Conservation (phyloP, 1,140 invertebrate species). For the Brachionus paranguensis region DNA sequence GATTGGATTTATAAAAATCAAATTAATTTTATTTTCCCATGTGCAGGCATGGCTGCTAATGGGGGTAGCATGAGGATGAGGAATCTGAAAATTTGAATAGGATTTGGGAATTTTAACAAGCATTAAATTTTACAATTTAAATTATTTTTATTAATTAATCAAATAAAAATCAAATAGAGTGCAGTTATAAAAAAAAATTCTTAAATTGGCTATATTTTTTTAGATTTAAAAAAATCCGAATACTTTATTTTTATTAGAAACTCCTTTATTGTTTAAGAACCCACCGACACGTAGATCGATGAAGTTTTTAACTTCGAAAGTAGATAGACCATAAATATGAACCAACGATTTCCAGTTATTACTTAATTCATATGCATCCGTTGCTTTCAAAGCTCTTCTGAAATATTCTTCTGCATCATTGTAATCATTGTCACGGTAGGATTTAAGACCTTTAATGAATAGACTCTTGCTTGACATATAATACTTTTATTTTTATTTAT, state of each 20-base stretch:
- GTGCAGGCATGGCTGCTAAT: too few species aligned
- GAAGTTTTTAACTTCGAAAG: not conserved
- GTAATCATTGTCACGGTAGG: not conserved
- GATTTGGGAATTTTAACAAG: too few species aligned
- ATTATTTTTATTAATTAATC: too few species aligned
- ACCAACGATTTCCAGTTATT: not conserved
- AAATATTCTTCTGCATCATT: not conserved
- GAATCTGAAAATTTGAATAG: too few species aligned
- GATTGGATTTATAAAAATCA: too few species aligned
- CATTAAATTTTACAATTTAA: too few species aligned
- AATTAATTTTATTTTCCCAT: too few species aligned
- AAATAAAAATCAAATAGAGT: too few species aligned
- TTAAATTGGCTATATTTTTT: too few species aligned
- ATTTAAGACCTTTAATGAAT: not conserved
- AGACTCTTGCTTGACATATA: not conserved
- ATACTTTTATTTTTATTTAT: not conserved
- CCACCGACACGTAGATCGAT: not conserved
- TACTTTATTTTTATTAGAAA: not conserved
- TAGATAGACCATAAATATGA: not conserved
- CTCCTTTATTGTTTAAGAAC: not conserved
- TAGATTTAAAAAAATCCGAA: not conserved
- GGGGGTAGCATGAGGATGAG: too few species aligned
- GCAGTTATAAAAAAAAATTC: too few species aligned
- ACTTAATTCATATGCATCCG: not conserved
- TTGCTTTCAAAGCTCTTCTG: not conserved